Conservation (phyloP, 1,140 invertebrate species). For the Brachionus calyciflorus region DNA sequence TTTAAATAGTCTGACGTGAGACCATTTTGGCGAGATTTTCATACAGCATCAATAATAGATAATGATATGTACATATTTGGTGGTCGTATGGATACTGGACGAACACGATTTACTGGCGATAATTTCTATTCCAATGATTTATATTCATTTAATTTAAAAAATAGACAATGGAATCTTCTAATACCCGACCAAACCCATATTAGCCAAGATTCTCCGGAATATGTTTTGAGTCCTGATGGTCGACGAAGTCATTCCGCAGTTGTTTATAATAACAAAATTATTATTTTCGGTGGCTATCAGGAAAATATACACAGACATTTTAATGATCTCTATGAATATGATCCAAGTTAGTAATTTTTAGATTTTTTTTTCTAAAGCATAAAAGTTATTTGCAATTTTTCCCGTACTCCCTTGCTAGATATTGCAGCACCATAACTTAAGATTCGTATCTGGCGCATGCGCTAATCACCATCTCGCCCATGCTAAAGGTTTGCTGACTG, state of each 20-base stretch:
- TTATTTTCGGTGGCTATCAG: slow-evolving; percentile 84
- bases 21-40: slow-evolving; percentile 78
- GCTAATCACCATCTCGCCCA: no score
- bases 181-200: slow-evolving; percentile 71
- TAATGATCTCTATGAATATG: slow-evolving; percentile 75
- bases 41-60: slow-evolving; percentile 73
- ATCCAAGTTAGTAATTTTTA: slow-evolving; percentile 61
- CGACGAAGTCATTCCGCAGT: slow-evolving; percentile 83
- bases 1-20: slow-evolving; percentile 48
- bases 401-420: no score
- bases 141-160: slow-evolving; percentile 64
- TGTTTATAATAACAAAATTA: slow-evolving; percentile 72
- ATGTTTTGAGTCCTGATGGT: slow-evolving; percentile 66
- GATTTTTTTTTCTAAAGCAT: no score
- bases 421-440: no score
- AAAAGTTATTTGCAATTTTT: no score
- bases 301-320: slow-evolving; percentile 72
- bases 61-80: slow-evolving; percentile 80
- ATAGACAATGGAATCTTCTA: slow-evolving; percentile 72
- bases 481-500: no score
- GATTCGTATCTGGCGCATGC: no score
- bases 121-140: slow-evolving; percentile 44
- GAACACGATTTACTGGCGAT: slow-evolving; percentile 63
- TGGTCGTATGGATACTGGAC: slow-evolving; percentile 69
- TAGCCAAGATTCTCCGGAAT: slow-evolving; percentile 60